phyloP scores from a whole-genome alignment of 2,113 vertebrate species.

The Tretioscincus oriximinensis region DNA sequence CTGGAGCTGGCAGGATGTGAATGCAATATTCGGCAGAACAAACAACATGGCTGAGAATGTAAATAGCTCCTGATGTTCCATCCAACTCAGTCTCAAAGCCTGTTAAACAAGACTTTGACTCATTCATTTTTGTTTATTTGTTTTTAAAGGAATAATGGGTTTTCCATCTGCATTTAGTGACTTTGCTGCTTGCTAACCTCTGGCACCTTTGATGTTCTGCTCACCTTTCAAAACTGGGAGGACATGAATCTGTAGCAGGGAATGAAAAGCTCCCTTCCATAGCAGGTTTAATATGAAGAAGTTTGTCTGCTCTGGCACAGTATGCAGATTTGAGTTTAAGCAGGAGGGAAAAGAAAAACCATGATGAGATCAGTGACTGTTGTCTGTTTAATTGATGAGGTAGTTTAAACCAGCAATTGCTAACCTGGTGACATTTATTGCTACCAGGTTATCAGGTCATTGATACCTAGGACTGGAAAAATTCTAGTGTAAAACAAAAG shows the following conservation, averaged over 20 bases:
- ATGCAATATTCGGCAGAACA: conserved; percentile 33
- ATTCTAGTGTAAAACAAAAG: too few species aligned
- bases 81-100: conserved; percentile 31
- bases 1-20: conserved; percentile 31
- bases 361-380: neutral
- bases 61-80: conserved; percentile 51
- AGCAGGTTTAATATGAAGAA: conserved; percentile 48
- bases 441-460: too few species aligned
- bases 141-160: conserved; percentile 44
- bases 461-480: too few species aligned
- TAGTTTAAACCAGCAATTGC: neutral
- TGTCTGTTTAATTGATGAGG: conserved; percentile 25
- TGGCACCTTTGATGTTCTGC: conserved; percentile 39
- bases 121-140: conserved; percentile 57
- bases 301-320: conserved; percentile 45
- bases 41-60: conserved; percentile 50
- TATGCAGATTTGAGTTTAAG: conserved; percentile 7
- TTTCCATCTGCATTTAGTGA: conserved; percentile 44
- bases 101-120: conserved; percentile 43
- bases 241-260: conserved; percentile 37
- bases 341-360: conserved; percentile 13
- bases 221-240: conserved; percentile 49
- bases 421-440: too few species aligned
- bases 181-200: conserved; percentile 38
- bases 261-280: conserved; percentile 13